These are phyloP conservation scores for Heterodera schachtii DNA, from an alignment of 1,140 invertebrate genomes.

Conservation along the genomic window DNA sequence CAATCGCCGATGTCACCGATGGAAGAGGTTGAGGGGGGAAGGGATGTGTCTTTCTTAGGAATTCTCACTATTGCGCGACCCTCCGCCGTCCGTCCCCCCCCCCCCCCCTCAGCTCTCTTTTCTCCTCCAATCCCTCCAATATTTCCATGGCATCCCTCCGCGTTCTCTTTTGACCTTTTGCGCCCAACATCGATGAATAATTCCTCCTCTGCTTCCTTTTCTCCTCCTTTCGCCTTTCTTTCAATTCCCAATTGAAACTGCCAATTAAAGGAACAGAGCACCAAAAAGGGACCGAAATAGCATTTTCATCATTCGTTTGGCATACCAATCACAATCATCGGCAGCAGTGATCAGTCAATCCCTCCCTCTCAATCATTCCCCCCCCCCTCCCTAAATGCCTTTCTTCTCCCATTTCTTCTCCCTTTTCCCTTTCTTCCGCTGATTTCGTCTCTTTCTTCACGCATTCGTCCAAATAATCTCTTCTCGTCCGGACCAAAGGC, in stretches of 20 bases:
- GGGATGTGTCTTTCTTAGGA: no score
- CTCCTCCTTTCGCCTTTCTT: neutral
- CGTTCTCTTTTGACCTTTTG: conserved; percentile 9
- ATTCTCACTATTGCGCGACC: no score
- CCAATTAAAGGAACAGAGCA: neutral
- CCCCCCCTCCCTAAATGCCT: no score
- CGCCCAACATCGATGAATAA: conserved; percentile 3
- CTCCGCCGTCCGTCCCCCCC: neutral
- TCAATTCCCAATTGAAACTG: neutral
- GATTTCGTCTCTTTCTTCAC: neutral
- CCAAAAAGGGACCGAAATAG: neutral
- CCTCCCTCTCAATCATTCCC: no score
- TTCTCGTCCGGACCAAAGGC: neutral
- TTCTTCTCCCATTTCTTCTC: no score
- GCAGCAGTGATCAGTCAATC: no score
- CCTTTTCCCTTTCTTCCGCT: neutral
- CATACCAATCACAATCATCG: no score
- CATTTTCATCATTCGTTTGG: no score
- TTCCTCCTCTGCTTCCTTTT: neutral
- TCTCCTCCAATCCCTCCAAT: neutral
- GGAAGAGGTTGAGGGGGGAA: no score
- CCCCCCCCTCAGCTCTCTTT: neutral
- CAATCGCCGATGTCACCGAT: no score
- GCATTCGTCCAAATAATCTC: neutral
- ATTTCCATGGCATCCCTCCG: neutral